A percentile compares a stretch with the other conserved stretches of the same genome.
Evolutionary conservation across 2,113 vertebrate genomes (phyloP).

Genomic region (Zingel zingel): DNA sequence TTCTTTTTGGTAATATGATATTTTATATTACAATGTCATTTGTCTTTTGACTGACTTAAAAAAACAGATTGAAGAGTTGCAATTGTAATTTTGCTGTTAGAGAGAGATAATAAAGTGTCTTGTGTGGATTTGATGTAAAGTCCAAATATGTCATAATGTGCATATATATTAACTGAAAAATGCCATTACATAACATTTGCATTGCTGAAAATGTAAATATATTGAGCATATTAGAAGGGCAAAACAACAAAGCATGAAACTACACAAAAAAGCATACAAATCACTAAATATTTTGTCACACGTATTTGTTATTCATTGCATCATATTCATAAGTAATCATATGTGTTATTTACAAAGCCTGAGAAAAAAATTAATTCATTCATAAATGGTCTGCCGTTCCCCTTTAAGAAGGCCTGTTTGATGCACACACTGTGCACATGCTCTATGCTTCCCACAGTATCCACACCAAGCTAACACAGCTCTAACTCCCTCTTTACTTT

Average conservation of each 20-base stretch:
- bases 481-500: slow-evolving; percentile 37
- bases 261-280: not conserved
- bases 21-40: not conserved
- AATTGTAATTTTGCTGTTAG: not conserved
- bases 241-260: not conserved
- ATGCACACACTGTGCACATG: slow-evolving; percentile 23
- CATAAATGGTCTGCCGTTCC: not conserved
- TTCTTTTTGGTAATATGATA: not conserved
- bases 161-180: not conserved
- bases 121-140: not conserved
- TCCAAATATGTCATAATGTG: not conserved
- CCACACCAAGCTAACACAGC: slow-evolving; percentile 34
- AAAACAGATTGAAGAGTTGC: not conserved
- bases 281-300: not conserved
- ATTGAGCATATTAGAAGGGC: not conserved
- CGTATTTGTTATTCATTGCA: not conserved
- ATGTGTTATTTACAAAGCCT: not conserved
- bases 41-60: not conserved
- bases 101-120: not conserved
- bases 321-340: not conserved
- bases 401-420: slow-evolving; percentile 46
- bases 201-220: not conserved
- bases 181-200: not conserved
- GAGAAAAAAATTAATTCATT: not conserved
- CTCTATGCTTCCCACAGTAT: slow-evolving; percentile 28